Evolutionary conservation across 1,140 invertebrate species (phyloP).

Genomic region (Macrobrachium rosenbergii): DNA sequence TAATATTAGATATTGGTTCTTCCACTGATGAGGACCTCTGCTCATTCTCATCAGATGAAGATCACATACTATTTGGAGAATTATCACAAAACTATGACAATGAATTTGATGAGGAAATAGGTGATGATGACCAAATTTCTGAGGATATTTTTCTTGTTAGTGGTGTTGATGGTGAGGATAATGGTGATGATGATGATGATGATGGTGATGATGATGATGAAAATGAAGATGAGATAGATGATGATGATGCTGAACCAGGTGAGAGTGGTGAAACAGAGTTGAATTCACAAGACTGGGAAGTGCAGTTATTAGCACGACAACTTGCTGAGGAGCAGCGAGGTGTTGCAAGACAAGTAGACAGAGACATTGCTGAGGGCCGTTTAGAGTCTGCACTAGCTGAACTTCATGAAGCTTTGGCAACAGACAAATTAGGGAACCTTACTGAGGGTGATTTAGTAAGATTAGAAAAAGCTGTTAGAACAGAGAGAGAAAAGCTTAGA

Average conservation of each 20-base stretch:
- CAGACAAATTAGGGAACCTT: slow-evolving; percentile 61
- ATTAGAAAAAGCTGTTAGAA: slow-evolving; percentile 58
- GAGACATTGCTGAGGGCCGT: slow-evolving; percentile 63
- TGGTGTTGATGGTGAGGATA: slow-evolving; percentile 68
- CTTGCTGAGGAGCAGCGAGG: slow-evolving; percentile 73
- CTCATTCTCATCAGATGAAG: slow-evolving; percentile 63
- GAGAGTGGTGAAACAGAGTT: slow-evolving; percentile 68
- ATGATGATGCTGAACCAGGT: slow-evolving; percentile 53
- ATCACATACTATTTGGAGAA: slow-evolving; percentile 63
- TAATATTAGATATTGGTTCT: slow-evolving; percentile 55
- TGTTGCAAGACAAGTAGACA: slow-evolving; percentile 57
- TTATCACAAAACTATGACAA: slow-evolving; percentile 55
- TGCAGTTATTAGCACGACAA: slow-evolving; percentile 81
- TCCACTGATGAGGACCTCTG: slow-evolving; percentile 64
- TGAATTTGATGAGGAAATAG: slow-evolving; percentile 51
- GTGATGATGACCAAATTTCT: slow-evolving; percentile 27
- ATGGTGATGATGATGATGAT: slow-evolving; percentile 65
- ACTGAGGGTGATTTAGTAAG: slow-evolving; percentile 58
- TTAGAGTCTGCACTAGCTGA: slow-evolving; percentile 60
- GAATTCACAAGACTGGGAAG: slow-evolving; percentile 81
- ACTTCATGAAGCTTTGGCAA: slow-evolving; percentile 63
- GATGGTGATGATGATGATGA: slow-evolving; percentile 67
- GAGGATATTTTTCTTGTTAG: slow-evolving; percentile 36
- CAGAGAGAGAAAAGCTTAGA: slow-evolving; percentile 58
- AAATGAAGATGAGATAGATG: slow-evolving; percentile 67